Base-by-base conservation (phyloP, 2,888 invertebrate genomes). In the Stomorhina lunata region DNA sequence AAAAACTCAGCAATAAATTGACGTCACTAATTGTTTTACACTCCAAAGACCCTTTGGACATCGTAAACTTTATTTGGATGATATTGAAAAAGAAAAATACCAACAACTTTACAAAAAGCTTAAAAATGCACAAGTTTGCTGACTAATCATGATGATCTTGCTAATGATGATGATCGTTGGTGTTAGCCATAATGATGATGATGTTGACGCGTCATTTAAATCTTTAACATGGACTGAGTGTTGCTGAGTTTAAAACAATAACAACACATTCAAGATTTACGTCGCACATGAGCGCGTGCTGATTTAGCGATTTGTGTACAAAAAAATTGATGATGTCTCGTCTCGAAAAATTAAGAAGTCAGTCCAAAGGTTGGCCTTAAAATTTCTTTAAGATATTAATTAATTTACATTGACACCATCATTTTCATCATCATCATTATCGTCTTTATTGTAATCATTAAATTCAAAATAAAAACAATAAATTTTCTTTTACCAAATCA, bases 371-470 rank as follows among this genome's bases (percentile, higher is more conserved):
- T 53, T 69, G 12, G 9, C 12, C 15, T 29, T 5, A 17, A 34
- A 43, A 20, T 57, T 76, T 76, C 27, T 5, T 40, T 37, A 63
- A 63, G 17, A 43, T 32, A 76, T 76, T 57, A 76, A 76, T 76
- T 57, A 76, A 71, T 76, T 81, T 40, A 50, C 32, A 55, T 66
- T 76, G 71, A 76, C 75, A 80, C 45, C 50, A 43, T 34, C 37
- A 50, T 50, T 34, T 25, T 59, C 4, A n/a, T 17, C 34, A 59
- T 22, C 17, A 59, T 20, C 59, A 37, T 61, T 25, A 61, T 9
- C 9, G 3, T 25, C 15, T 37, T 29, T 27, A 65, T 57, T 25
- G 50, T 73, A 73, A 53, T n/a, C n/a, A n/a, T n/a, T n/a, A n/a
- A n/a, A n/a, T n/a, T n/a, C n/a, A n/a, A n/a, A n/a, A n/a, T n/a